Evolutionary conservation across 1,140 invertebrate species (phyloP).

Genomic region (Chrysoperla carnea): DNA sequence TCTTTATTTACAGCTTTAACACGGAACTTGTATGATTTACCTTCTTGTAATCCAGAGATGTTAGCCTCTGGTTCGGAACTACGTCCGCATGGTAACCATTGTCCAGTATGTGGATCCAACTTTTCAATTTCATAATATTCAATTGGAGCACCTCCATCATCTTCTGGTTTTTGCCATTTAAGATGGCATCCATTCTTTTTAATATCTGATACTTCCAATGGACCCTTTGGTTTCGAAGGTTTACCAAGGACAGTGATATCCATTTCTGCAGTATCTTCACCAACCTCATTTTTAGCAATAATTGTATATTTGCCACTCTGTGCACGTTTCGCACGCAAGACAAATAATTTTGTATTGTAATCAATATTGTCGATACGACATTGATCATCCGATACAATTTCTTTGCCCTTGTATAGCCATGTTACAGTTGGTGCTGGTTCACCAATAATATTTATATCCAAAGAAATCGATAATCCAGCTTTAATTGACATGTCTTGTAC

Average conservation of each 20-base stretch:
- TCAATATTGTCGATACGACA: slow-evolving; percentile 70
- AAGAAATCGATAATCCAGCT: slow-evolving; percentile 73
- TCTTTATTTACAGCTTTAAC: slow-evolving; percentile 98
- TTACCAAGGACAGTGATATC: slow-evolving; percentile 75
- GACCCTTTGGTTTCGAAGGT: slow-evolving; percentile 68
- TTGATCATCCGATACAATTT: slow-evolving; percentile 44
- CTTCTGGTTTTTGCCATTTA: slow-evolving; percentile 85
- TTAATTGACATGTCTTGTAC: slow-evolving; percentile 71
- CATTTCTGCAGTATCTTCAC: slow-evolving; percentile 84
- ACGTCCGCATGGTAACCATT: slow-evolving; percentile 80
- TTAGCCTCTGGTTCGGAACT: slow-evolving; percentile 64
- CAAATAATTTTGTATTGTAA: slow-evolving; percentile 80
- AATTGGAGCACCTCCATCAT: slow-evolving; percentile 79
- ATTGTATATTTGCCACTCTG: slow-evolving; percentile 88
- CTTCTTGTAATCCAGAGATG: slow-evolving; percentile 72
- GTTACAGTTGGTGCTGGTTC: slow-evolving; percentile 84
- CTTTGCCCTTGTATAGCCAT: slow-evolving; percentile 74
- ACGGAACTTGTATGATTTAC: slow-evolving; percentile 97
- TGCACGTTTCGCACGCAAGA: slow-evolving; percentile 58
- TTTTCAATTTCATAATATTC: slow-evolving; percentile 98
- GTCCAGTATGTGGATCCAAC: slow-evolving; percentile 77
- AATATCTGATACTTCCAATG: slow-evolving; percentile 74
- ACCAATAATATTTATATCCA: slow-evolving; percentile 85
- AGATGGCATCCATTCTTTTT: slow-evolving; percentile 88
- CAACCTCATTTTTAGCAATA: slow-evolving; percentile 81